Conservation (phyloP, 2,797 vertebrate genomes). For the Catharus ustulatus region DNA sequence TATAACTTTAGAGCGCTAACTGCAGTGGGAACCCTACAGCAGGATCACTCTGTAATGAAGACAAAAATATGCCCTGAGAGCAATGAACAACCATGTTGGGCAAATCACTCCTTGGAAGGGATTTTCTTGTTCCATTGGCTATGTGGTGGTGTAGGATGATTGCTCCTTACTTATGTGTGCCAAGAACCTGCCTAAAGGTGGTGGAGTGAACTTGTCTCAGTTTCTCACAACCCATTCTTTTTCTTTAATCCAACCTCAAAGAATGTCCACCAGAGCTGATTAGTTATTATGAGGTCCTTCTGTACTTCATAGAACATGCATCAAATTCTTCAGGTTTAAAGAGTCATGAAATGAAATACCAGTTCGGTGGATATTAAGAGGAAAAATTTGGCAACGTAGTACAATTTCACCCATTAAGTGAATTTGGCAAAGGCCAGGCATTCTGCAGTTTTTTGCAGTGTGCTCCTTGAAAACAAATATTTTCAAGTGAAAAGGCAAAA, state of each 20-base stretch:
- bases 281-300: not conserved
- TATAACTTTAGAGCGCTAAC: not conserved
- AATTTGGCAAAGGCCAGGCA: not conserved
- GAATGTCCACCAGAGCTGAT: not conserved
- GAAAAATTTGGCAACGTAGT: not conserved
- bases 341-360: not conserved
- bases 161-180: not conserved
- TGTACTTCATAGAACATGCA: not conserved
- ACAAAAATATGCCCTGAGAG: not conserved
- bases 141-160: not conserved
- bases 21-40: not conserved
- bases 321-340: not conserved
- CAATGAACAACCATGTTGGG: not conserved
- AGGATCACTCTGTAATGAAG: not conserved
- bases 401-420: not conserved
- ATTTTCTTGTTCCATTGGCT: not conserved
- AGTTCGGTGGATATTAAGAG: not conserved
- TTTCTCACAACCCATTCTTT: not conserved
- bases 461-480: not conserved
- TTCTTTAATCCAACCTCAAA: not conserved
- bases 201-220: not conserved
- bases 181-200: not conserved
- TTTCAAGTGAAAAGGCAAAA: not conserved
- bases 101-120: not conserved
- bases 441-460: not conserved